These are phyloP conservation scores for Microtus richardsoni DNA, from an alignment of 2,113 vertebrate species.

Conservation along the genomic window DNA sequence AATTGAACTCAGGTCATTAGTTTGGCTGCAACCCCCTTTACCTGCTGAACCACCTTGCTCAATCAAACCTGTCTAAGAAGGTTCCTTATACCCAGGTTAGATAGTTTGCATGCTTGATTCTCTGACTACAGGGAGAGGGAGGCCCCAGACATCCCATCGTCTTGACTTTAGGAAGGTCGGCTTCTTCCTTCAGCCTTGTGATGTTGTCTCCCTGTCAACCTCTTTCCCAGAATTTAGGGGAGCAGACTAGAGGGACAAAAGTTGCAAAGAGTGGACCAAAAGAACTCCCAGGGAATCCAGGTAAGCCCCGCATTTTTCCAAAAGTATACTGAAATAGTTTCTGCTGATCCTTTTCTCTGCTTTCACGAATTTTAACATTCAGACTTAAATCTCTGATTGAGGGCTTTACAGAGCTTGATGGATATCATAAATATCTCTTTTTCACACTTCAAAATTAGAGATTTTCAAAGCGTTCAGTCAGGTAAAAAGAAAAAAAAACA, in stretches of 20 bases:
- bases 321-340: background rate
- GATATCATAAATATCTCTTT: background rate
- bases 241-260: fast-evolving
- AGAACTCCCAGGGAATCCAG: background rate
- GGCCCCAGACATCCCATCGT: background rate
- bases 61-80: background rate
- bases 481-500: background rate
- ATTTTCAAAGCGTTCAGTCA: background rate
- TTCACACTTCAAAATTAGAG: background rate
- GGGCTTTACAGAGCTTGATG: background rate
- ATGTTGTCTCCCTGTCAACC: background rate
- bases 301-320: background rate
- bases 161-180: background rate
- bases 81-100: background rate
- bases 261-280: background rate
- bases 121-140: background rate
- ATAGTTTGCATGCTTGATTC: background rate
- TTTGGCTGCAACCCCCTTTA: background rate
- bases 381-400: background rate
- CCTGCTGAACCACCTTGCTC: background rate
- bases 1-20: background rate
- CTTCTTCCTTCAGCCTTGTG: background rate
- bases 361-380: background rate
- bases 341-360: background rate
- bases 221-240: background rate